A percentile compares a stretch with the other conserved stretches of the same genome.
phyloP scores from a whole-genome alignment of 2,797 vertebrate genomes.

The Otus scops region DNA sequence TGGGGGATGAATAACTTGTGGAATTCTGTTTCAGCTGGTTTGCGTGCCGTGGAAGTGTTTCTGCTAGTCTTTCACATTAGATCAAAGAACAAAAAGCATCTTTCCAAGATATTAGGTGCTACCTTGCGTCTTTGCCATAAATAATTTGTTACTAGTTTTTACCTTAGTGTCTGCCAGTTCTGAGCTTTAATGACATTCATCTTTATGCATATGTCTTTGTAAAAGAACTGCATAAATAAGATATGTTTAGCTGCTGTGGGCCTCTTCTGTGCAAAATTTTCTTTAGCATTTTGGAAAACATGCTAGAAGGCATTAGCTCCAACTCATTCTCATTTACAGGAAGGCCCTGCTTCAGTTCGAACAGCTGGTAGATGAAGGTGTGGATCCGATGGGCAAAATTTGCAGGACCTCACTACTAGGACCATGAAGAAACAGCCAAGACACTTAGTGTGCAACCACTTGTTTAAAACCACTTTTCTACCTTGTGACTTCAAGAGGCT shows the following conservation, averaged over 20 bases:
- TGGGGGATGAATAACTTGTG: neutral
- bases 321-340: neutral
- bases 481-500: neutral
- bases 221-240: neutral
- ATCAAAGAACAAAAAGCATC: neutral
- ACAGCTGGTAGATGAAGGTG: neutral
- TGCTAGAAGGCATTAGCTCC: neutral
- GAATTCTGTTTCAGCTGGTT: neutral
- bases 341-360: neutral
- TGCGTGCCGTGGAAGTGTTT: accelerated
- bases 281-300: neutral
- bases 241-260: neutral
- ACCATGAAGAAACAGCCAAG: neutral
- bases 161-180: neutral
- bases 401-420: neutral
- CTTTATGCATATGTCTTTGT: neutral
- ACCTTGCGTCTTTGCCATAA: neutral
- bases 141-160: neutral
- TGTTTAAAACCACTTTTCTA: neutral
- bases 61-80: neutral
- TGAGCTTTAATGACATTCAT: neutral
- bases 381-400: neutral
- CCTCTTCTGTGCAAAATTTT: neutral
- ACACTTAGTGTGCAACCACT: neutral
- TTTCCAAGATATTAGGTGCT: neutral